Evolutionary conservation across 2,888 invertebrate species (phyloP), one percentile per base, ranked within the genome.

Genomic region (Rhabditophanes sp.): DNA sequence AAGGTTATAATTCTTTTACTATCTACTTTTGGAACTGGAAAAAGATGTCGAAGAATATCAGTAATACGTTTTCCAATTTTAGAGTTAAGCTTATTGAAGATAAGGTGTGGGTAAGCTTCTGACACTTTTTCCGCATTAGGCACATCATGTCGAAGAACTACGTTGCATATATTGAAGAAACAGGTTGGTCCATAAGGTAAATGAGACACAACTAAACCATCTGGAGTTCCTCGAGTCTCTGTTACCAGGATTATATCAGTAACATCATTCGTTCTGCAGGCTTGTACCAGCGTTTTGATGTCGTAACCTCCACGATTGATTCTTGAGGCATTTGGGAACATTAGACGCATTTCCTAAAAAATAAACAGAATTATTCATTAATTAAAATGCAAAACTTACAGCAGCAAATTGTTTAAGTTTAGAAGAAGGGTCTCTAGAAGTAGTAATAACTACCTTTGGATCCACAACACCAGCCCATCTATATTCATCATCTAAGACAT

Each of bases 301-400:
- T 93, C 90, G 59, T 88, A 87, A 39, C 85, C 85, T 34, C 96
- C 96, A 44, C 96, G 75, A 69, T 99, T 99, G 76, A 99, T 83
- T 31, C 88, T 74, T 64, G 93, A 90, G 4, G 87, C 78, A 70
- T 93, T 96, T 0, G 96, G 96, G 57, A 96, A 81, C 53, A 96
- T 76, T 39, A 96, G 70, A 41, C 85, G 75, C 6, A 99, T 67
- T 69, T 99, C 96, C 72, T 73, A 50, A 23, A 57, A 48, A 20
- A 35, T 12, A 42, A 28, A 18, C 6, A n/a, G n/a, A n/a, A n/a
- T n/a, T n/a, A n/a, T n/a, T n/a, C n/a, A n/a, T n/a, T n/a, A n/a
- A n/a, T n/a, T n/a, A n/a, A n/a, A n/a, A n/a, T n/a, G n/a, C 5
- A 6, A 17, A 20, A 17, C 35, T 37, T 42, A 72, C 74, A 69